Evolutionary conservation across 1,140 invertebrate species (phyloP), one percentile per base, ranked within the genome.

Genomic region (Caenorhabditis inopinata): DNA sequence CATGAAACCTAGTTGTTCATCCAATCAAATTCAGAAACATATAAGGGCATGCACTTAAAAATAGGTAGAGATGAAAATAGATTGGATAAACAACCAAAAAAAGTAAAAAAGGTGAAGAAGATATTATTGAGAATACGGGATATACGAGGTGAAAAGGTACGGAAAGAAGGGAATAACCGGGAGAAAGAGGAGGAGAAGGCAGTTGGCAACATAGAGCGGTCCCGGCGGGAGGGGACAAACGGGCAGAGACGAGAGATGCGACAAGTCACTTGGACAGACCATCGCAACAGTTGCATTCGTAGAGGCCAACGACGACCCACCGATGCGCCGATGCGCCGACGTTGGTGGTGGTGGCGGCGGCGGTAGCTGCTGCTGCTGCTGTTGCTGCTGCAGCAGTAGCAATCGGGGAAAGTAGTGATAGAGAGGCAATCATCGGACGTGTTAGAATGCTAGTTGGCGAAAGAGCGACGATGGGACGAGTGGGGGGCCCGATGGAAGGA

Each of bases 181-280:
- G 18, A 14, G 27, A n/a, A n/a, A 12, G 51, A 7, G 51, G 51
- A 32, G 51, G 21, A 16, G 27, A 21, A 38, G 32, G 58, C 58
- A 68, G 58, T 68, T 68, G 58, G 58, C 58, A 68, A 68, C 58
- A 68, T 68, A 18, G 58, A 68, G 58, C 29, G 58, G 58, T 68
- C 58, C 58, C 58, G 29, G 38, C n/a, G 58, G 58, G 58, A 42
- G 32, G 51, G 25, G n/a, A 58, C 11, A 51, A 3, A 23, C 11
- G 21, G 48, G 48, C 7, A 25, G 53, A 29, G n/a, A 68, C 58
- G 5, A 68, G 25, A 42, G 16, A 38, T 2, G 32, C 27, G 58
- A 68, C 32, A 18, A 68, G 58, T 68, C 58, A 68, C 29, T 68
- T 16, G 32, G 58, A 68, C 58, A 68, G 58, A 68, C 58, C 58